These are phyloP conservation scores for Apus apus DNA, from an alignment of 2,113 vertebrate species.

Conservation along the genomic window DNA sequence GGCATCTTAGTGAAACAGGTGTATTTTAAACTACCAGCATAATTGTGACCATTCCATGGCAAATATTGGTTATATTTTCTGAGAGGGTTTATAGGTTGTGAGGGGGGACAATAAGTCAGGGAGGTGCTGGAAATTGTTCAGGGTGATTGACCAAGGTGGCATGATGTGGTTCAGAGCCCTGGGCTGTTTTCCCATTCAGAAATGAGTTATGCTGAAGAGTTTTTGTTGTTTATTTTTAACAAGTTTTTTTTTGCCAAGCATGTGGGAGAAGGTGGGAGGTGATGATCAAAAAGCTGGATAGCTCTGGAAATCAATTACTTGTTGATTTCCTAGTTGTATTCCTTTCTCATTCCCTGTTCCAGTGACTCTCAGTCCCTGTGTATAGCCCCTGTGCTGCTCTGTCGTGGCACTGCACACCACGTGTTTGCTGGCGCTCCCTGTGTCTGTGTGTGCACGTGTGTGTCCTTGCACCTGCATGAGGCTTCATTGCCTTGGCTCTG, in stretches of 20 bases:
- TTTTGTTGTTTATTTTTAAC: slow-evolving; percentile 47
- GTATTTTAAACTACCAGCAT: background rate
- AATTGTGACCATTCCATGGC: background rate
- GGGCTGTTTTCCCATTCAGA: background rate
- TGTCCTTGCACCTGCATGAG: rapidly evolving
- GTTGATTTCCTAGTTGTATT: background rate
- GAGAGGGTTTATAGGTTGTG: background rate
- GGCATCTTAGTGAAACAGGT: background rate
- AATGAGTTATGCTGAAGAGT: background rate
- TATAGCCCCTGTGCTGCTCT: background rate
- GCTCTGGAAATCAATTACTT: background rate
- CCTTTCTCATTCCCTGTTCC: background rate
- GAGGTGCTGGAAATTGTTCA: background rate
- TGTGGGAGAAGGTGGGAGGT: slow-evolving; percentile 39
- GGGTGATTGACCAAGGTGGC: background rate
- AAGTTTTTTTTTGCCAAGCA: background rate
- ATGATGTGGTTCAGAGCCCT: background rate
- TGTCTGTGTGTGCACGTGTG: rapidly evolving
- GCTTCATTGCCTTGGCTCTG: rapidly evolving
- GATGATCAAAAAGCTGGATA: slow-evolving; percentile 20
- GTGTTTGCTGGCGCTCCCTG: background rate
- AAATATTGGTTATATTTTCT: background rate
- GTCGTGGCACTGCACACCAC: rapidly evolving
- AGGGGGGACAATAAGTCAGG: background rate
- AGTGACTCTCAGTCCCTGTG: background rate